Base-by-base conservation (phyloP, 2,113 vertebrate species). In the Sylvia atricapilla region DNA sequence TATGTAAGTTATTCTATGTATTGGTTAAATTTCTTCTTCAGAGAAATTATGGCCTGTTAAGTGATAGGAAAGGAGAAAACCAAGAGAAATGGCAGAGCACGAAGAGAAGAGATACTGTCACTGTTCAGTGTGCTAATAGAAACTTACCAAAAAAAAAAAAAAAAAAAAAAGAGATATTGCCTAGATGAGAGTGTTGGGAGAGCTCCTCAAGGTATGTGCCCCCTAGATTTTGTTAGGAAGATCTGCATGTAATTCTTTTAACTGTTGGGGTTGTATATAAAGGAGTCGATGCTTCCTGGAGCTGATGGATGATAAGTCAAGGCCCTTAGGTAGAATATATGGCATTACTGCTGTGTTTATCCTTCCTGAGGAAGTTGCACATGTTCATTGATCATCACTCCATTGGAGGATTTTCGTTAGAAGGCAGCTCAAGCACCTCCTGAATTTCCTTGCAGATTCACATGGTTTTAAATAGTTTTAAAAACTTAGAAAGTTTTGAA, bases 211-310 rank as follows among this genome's bases (percentile, higher is more conserved):
- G 43, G 41, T 47, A 3, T 35, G 14, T 25, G 7, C 7, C 17
- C 6, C 10, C 6, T 43, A 68, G 14, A 6, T 63, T 78, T 91
- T 70, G 23, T 66, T 63, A 58, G 20, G 44, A 76, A 44, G 25
- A 30, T 24, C 39, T 68, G 27, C 30, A 3, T 7, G 0, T 63
- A 50, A 47, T 27, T 33, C 7, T 66, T 77, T 43, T 4, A 43
- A 39, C 6, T 47, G 0, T 35, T 74, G 14, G 23, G 23, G 4
- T 25, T 59, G 3, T 53, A 3, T 43, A 1, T 39, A 39, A 49
- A 6, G 3, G 37, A 46, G 10, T 14, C 70, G 55, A 11, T 74
- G 11, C 7, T 81, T 76, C 46, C 31, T 76, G 2, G 1, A 73
- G 59, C 0, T 81, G 64, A 8, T 60, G 20, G 64, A 8, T 60